phyloP scores from a whole-genome alignment of 2,888 invertebrate genomes.

The Lottia scabra region DNA sequence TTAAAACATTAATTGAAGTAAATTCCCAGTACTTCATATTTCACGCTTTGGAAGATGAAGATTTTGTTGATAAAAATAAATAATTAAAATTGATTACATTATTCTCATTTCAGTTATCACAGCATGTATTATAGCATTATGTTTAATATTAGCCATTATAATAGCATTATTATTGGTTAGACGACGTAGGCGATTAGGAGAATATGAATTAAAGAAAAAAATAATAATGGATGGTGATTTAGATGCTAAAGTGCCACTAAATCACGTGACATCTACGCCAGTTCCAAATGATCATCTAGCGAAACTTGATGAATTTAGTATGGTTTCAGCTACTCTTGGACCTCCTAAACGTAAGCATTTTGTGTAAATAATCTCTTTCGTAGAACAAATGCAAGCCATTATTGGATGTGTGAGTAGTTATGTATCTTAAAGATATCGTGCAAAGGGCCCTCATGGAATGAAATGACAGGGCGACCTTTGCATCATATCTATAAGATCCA shows the following conservation, averaged over 20 bases:
- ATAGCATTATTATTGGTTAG: conserved; percentile 49
- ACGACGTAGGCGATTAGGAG: conserved; percentile 33
- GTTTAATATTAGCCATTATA: conserved; percentile 48
- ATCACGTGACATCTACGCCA: conserved; percentile 27
- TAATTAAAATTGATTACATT: no score
- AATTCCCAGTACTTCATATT: no score
- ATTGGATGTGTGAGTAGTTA: no score
- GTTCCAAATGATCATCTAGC: conserved; percentile 50
- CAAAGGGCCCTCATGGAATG: no score
- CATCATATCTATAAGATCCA: no score
- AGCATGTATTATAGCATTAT: conserved; percentile 42
- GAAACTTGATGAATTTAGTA: conserved; percentile 60
- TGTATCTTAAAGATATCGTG: no score
- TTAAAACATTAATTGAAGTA: no score
- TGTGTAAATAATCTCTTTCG: no score
- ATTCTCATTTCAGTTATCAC: conserved; percentile 45
- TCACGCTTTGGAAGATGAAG: no score
- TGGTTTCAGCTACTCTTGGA: conserved; percentile 55
- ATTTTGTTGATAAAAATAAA: no score
- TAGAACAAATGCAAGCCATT: no score
- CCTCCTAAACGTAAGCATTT: conserved; percentile 40
- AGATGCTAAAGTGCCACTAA: conserved; percentile 53
- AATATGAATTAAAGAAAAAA: conserved; percentile 43
- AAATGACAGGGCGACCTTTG: no score
- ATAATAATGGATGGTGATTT: conserved; percentile 30